Evolutionary conservation across 2,888 invertebrate genomes (phyloP).

Genomic region (Proisotoma minuta): DNA sequence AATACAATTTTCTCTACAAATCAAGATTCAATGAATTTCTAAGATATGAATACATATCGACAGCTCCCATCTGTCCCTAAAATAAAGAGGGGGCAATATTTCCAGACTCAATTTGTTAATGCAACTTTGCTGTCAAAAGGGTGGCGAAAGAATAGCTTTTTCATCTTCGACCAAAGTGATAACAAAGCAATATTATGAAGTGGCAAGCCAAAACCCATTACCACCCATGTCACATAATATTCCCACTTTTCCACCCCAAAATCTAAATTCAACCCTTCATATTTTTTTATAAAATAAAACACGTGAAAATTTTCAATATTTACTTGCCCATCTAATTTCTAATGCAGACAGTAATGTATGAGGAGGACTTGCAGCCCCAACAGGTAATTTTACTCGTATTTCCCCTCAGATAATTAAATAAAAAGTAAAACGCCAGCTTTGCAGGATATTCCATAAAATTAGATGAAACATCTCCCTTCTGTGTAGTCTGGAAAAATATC

Average conservation of each 20-base stretch:
- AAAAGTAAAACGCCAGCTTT: no score
- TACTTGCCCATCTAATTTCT: no score
- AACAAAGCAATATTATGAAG: background rate
- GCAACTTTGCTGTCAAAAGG: conserved; percentile 14
- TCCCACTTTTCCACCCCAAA: background rate
- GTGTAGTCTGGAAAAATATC: no score
- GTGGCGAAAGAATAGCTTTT: conserved; percentile 8
- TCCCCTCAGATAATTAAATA: no score
- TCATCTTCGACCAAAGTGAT: background rate
- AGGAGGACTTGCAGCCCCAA: no score
- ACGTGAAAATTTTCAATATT: no score
- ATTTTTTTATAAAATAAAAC: no score
- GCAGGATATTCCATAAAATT: no score
- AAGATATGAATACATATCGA: background rate
- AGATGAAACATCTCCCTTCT: no score
- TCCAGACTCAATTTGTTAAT: conserved; percentile 14
- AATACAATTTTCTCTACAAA: background rate
- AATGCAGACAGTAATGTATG: no score
- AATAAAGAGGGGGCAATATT: background rate
- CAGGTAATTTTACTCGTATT: no score
- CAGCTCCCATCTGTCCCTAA: conserved; percentile 10
- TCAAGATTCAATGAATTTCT: background rate
- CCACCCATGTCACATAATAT: background rate
- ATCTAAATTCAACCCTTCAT: no score
- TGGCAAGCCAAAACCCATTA: conserved; percentile 8